These are phyloP conservation scores for Misgurnus anguillicaudatus DNA, from an alignment of 2,113 vertebrate species.

Conservation along the genomic window DNA sequence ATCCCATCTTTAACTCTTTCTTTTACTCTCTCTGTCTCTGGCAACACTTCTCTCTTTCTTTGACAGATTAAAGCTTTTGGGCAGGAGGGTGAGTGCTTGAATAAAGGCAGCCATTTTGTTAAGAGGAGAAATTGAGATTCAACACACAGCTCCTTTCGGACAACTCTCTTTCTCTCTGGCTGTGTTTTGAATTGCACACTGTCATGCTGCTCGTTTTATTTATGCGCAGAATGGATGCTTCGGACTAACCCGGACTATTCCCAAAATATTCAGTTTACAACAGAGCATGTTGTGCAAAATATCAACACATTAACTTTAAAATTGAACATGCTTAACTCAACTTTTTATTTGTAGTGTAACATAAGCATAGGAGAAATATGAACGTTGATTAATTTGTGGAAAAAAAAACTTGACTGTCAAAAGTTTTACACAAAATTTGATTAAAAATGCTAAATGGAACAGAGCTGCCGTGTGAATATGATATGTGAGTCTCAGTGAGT, in stretches of 20 bases:
- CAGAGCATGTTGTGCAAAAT: no score
- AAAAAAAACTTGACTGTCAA: no score
- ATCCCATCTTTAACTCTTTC: not conserved
- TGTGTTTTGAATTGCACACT: not conserved
- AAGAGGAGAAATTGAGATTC: not conserved
- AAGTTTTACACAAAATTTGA: no score
- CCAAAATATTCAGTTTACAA: no score
- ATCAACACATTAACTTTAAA: no score
- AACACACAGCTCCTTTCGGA: not conserved
- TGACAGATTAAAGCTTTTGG: not conserved
- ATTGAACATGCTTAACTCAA: no score
- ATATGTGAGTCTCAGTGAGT: not conserved
- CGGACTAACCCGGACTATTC: no score
- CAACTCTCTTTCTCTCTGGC: not conserved
- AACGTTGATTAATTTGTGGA: no score
- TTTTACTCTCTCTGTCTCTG: not conserved
- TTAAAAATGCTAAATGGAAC: no score
- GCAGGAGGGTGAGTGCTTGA: not conserved
- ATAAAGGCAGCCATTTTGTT: not conserved
- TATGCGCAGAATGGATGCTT: not conserved
- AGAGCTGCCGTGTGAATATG: not conserved
- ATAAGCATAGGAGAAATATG: no score
- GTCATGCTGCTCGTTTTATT: not conserved
- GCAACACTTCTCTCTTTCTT: no score
- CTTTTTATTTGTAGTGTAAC: no score